Base-by-base conservation (phyloP, 2,797 vertebrate genomes). In the Coendou prehensilis region DNA sequence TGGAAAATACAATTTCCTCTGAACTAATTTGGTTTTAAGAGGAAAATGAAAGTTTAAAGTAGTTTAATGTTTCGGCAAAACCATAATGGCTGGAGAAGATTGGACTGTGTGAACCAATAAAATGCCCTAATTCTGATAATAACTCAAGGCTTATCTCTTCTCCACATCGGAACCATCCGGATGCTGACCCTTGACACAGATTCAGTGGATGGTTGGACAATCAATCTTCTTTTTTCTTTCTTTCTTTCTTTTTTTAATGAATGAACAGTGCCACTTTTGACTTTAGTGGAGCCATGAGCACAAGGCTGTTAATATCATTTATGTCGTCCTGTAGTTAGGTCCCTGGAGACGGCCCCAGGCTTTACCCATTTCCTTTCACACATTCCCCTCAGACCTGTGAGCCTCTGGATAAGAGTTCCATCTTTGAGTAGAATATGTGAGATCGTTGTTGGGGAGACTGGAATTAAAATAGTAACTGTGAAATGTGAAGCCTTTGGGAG, bases 41-140 rank as follows among this genome's bases (percentile, higher is more conserved):
- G 98, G 98, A 98, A 98, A 98, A 98, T 98, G 98, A 98, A 99
- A 98, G 98, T 98, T 98, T 98, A 98, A 98, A 98, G 98, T 98
- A 98, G 98, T 98, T 98, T 98, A 98, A 98, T 98, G 98, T 98
- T 98, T 98, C 83, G 93, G 97, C 96, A 98, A 97, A 98, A 98
- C 97, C 98, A 97, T 98, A 98, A 98, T 98, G 97, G 97, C 93
- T 96, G 93, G 97, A 98, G 97, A 98, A 98, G 98, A 97, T 97
- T 98, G 98, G 98, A 96, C 96, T 20, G 95, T 95, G 96, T 26
- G 94, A 98, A 97, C 98, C 96, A 79, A 98, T 98, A 98, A 98
- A 98, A 95, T 87, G 92, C 84, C 94, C 96, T 98, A 97, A 98
- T 98, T 98, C 98, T 95, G 98, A 98, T 97, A 98, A 98, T 98